Evolutionary conservation across 2,113 vertebrate genomes (phyloP).

Genomic region (Corythaixoides concolor): DNA sequence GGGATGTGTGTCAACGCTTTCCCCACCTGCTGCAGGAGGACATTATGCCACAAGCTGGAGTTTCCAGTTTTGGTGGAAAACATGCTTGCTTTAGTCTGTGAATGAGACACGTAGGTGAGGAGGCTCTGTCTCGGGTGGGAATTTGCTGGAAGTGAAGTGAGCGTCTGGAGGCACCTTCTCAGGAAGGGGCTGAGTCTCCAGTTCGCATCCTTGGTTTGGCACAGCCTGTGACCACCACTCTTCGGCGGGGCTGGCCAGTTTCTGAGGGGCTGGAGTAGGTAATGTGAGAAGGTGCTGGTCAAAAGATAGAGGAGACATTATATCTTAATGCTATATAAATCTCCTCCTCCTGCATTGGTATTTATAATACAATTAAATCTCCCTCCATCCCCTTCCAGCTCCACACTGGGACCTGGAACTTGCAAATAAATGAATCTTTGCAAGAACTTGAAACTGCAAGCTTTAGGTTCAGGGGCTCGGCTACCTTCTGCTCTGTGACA

Average conservation of each 20-base stretch:
- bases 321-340: neutral
- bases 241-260: neutral
- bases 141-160: neutral
- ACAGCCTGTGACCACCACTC: rapidly evolving
- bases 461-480: neutral
- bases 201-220: neutral
- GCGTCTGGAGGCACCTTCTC: rapidly evolving
- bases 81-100: neutral
- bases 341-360: neutral
- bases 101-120: rapidly evolving
- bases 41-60: neutral
- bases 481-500: neutral
- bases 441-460: neutral
- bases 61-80: neutral
- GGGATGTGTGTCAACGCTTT: neutral
- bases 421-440: neutral
- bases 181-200: neutral
- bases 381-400: neutral
- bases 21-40: neutral
- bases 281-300: neutral
- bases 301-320: neutral
- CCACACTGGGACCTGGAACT: neutral
- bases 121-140: neutral
- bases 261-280: neutral
- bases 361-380: neutral